These are phyloP conservation scores for Echeneis naucrates DNA, from an alignment of 2,797 vertebrate genomes.

Conservation along the genomic window DNA sequence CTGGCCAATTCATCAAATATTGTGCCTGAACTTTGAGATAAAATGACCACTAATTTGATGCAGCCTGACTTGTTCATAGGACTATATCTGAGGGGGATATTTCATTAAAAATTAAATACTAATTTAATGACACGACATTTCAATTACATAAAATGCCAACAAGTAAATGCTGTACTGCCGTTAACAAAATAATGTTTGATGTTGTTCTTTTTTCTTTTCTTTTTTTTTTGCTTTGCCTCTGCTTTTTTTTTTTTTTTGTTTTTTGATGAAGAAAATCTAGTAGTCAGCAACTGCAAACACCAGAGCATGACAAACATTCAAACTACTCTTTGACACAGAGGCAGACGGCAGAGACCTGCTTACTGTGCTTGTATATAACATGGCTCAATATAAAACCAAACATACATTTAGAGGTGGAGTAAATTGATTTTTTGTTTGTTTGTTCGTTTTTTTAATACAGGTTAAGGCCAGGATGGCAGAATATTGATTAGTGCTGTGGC, in stretches of 20 bases:
- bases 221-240: no score
- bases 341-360: not conserved
- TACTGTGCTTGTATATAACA: constrained; percentile 14
- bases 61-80: constrained; percentile 49
- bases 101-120: constrained; percentile 55
- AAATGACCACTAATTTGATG: constrained; percentile 58
- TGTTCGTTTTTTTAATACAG: no score
- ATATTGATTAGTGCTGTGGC: no score
- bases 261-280: constrained; percentile 21
- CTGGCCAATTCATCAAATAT: constrained; percentile 58
- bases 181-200: constrained; percentile 46
- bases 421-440: no score
- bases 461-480: no score
- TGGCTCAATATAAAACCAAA: constrained; percentile 31
- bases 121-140: constrained; percentile 62
- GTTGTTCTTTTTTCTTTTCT: no score
- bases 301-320: no score
- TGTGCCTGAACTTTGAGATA: constrained; percentile 54
- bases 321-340: not conserved
- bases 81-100: constrained; percentile 38
- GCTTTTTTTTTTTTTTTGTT: constrained; percentile 16
- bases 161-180: constrained; percentile 42
- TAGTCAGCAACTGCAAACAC: constrained; percentile 9
- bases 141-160: constrained; percentile 59
- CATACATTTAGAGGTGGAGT: constrained; percentile 13